Evolutionary conservation across 2,797 vertebrate species (phyloP).

Genomic region (Kryptopterus vitreolus): DNA sequence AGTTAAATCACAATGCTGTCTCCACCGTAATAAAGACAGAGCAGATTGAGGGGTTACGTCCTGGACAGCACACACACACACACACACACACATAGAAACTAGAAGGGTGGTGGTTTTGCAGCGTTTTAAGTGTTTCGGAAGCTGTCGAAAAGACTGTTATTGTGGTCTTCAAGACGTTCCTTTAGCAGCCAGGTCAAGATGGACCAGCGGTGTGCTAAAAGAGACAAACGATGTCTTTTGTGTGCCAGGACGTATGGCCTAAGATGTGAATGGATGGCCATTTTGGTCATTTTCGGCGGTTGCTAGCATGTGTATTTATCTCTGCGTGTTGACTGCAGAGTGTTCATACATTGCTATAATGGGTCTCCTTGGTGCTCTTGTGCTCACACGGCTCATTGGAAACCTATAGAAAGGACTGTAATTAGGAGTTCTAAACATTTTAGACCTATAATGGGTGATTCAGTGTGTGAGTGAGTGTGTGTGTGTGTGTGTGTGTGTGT

Average conservation of each 20-base stretch:
- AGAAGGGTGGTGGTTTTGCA: background rate
- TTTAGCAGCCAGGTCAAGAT: background rate
- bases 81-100: background rate
- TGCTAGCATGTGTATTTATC: background rate
- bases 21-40: slow-evolving; percentile 34
- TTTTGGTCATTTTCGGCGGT: background rate
- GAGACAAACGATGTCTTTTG: background rate
- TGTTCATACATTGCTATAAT: background rate
- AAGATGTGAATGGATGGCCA: slow-evolving; percentile 5
- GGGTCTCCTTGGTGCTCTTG: background rate
- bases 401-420: slow-evolving; percentile 4
- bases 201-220: background rate
- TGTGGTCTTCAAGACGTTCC: background rate
- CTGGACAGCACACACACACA: background rate
- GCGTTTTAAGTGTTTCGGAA: background rate
- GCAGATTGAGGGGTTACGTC: slow-evolving; percentile 1
- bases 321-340: background rate
- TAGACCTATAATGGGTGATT: background rate
- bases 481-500: background rate
- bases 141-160: background rate
- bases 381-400: background rate
- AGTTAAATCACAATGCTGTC: slow-evolving; percentile 39
- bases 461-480: background rate
- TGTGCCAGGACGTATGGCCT: slow-evolving; percentile 8
- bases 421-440: slow-evolving; percentile 9